Evolutionary conservation across 2,797 vertebrate species (phyloP).

Genomic region (Meda fulgida): DNA sequence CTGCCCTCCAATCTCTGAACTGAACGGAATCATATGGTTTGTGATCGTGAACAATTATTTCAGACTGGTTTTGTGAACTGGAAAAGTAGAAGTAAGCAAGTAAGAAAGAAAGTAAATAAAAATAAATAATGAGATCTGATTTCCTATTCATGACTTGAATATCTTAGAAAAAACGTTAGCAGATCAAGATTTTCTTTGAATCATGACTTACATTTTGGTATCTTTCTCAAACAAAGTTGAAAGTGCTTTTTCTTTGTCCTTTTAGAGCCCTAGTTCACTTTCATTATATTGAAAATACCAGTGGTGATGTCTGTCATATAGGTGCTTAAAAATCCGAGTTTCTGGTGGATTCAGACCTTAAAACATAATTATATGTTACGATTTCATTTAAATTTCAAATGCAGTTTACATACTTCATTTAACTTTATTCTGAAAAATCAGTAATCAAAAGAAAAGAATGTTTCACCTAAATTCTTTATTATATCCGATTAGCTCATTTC

Average conservation of each 20-base stretch:
- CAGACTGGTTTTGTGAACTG: not conserved
- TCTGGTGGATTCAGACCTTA: not conserved
- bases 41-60: too few species aligned
- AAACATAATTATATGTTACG: not conserved
- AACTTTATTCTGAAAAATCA: not conserved
- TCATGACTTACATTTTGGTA: not conserved
- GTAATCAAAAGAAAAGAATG: not conserved
- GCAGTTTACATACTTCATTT: not conserved
- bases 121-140: not conserved
- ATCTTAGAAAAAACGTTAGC: not conserved
- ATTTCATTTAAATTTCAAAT: not conserved
- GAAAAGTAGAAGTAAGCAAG: not conserved
- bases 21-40: not conserved
- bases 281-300: not conserved
- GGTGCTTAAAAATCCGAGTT: not conserved
- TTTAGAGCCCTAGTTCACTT: not conserved
- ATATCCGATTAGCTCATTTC: not conserved
- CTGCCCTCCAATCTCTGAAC: not conserved
- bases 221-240: not conserved
- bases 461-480: slow-evolving; percentile 3
- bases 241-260: not conserved
- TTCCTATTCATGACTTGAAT: not conserved
- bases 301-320: not conserved
- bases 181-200: not conserved
- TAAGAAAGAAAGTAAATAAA: not conserved